Conservation (phyloP, 2,797 vertebrate species). For the Acestrorhynchus altus region DNA sequence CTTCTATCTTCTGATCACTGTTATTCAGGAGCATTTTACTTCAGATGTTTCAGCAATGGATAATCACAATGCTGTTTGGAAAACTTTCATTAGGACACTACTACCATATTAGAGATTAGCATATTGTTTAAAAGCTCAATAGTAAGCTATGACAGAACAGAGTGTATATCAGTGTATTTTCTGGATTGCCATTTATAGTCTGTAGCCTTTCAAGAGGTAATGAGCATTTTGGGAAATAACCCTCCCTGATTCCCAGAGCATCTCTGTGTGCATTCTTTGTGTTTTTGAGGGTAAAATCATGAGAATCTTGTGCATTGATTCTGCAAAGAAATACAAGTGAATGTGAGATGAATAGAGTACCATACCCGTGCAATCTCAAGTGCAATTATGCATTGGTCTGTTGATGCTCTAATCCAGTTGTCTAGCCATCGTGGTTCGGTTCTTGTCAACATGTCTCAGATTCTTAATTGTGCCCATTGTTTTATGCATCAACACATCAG, state of each 20-base stretch:
- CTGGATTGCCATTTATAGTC: not conserved
- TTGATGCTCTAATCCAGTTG: not conserved
- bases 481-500: too few relatives aligned
- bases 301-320: not conserved
- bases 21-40: not conserved
- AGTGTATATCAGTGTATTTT: not conserved
- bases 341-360: not conserved
- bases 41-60: conserved; percentile 4
- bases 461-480: too few relatives aligned
- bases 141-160: not conserved
- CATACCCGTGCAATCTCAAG: too few relatives aligned
- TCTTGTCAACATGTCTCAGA: too few relatives aligned
- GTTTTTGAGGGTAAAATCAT: not conserved
- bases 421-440: too few relatives aligned
- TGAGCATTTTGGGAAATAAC: not conserved
- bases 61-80: not conserved
- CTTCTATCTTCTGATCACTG: not conserved
- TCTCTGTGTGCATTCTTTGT: not conserved
- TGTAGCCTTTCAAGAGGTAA: not conserved
- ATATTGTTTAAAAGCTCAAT: not conserved
- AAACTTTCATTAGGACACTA: not conserved
- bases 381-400: not conserved
- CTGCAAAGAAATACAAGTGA: not conserved
- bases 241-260: not conserved
- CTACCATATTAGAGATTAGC: conserved; percentile 32